phyloP scores from a whole-genome alignment of 2,113 vertebrate genomes.

The Ictalurus furcatus region DNA sequence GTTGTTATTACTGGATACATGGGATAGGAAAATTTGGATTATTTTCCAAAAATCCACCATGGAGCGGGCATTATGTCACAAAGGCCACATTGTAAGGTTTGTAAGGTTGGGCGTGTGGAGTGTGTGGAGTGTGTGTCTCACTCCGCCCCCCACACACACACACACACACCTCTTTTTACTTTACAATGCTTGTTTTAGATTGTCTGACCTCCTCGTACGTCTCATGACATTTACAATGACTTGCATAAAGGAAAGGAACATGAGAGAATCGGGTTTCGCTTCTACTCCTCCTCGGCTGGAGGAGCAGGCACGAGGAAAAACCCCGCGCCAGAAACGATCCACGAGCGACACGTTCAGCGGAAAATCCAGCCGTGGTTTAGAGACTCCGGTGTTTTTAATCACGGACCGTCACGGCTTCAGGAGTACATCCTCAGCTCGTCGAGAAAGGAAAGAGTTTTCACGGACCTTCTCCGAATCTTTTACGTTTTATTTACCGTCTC shows the following conservation, averaged over 20 bases:
- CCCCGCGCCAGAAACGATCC: neutral
- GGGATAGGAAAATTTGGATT: constrained; percentile 72
- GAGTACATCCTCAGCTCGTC: neutral
- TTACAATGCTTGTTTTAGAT: constrained; percentile 57
- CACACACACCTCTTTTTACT: constrained; percentile 8
- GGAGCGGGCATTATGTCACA: constrained; percentile 75
- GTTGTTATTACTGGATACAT: constrained; percentile 79
- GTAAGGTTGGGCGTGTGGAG: constrained; percentile 61
- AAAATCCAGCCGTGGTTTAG: neutral
- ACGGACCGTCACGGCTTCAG: neutral
- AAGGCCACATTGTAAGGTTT: constrained; percentile 73
- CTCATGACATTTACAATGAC: constrained; percentile 61
- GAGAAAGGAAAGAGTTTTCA: neutral
- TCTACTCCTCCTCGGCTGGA: neutral
- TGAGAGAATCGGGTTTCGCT: neutral
- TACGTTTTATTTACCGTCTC: neutral
- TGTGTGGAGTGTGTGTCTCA: neutral
- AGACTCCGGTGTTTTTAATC: neutral
- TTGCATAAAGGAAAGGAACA: constrained; percentile 52
- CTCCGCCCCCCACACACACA: too few relatives aligned
- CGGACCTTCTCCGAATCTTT: neutral
- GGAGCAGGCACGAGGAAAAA: neutral
- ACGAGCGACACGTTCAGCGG: neutral
- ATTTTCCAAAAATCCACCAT: constrained; percentile 74
- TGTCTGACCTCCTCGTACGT: constrained; percentile 62